phyloP scores from a whole-genome alignment of 2,113 vertebrate species.

The Microcebus ravelobensis region DNA sequence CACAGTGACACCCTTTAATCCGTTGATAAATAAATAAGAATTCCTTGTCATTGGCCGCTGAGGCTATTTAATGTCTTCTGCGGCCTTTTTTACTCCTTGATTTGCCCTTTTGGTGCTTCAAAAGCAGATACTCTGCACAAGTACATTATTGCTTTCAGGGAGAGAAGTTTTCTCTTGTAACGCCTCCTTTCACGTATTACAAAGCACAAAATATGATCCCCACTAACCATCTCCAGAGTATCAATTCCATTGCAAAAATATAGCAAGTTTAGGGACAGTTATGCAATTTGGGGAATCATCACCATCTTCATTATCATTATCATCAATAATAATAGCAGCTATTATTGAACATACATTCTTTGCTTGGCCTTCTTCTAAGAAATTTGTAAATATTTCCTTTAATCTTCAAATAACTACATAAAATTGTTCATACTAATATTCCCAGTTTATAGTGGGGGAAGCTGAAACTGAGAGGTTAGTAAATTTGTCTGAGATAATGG shows the following conservation, averaged over 20 bases:
- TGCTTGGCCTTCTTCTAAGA: neutral
- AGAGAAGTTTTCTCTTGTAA: neutral
- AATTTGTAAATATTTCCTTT: neutral
- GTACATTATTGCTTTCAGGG: neutral
- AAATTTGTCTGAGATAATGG: neutral
- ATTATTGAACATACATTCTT: slow-evolving; percentile 1
- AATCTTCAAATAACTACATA: neutral
- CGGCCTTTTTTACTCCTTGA: neutral
- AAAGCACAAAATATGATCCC: neutral
- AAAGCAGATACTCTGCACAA: neutral
- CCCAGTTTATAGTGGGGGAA: neutral
- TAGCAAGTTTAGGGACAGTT: neutral
- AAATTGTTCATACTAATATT: neutral
- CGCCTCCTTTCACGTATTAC: neutral
- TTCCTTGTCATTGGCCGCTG: neutral
- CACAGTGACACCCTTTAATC: neutral
- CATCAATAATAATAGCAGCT: neutral
- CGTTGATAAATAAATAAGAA: neutral
- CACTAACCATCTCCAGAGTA: neutral
- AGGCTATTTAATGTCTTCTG: neutral
- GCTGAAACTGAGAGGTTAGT: neutral
- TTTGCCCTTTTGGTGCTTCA: neutral
- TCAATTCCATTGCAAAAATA: neutral
- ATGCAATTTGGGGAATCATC: neutral
- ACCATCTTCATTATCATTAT: neutral